These are phyloP conservation scores for Notiomystis cincta DNA, from an alignment of 2,113 vertebrate species.

Conservation along the genomic window DNA sequence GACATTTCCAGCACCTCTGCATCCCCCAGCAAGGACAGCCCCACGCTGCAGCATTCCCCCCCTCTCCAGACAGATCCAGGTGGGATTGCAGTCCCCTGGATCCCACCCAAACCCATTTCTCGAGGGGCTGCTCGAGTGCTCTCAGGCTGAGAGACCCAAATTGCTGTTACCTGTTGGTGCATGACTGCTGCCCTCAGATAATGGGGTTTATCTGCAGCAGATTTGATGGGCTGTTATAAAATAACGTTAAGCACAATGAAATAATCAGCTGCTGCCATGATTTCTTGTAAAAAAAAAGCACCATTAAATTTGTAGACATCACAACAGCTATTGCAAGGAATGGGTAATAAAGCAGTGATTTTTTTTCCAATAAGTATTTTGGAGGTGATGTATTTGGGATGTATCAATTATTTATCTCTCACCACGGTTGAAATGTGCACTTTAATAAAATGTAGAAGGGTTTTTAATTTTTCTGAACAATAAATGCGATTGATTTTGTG, in stretches of 20 bases:
- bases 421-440: constrained; percentile 11
- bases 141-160: background rate
- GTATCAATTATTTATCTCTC: constrained; percentile 56
- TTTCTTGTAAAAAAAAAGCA: background rate
- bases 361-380: constrained; percentile 53
- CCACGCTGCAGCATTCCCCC: rapidly evolving
- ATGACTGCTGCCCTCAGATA: background rate
- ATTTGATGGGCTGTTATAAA: constrained; percentile 23
- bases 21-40: background rate
- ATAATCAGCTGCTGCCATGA: background rate
- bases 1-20: background rate
- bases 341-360: constrained; percentile 25
- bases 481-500: constrained; percentile 67
- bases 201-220: background rate
- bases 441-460: constrained; percentile 63
- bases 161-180: background rate
- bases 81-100: background rate
- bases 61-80: background rate
- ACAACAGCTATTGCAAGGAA: constrained; percentile 20
- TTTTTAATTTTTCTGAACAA: constrained; percentile 67
- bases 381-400: constrained; percentile 33
- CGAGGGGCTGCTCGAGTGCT: background rate
- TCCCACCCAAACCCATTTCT: background rate
- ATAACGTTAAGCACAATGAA: constrained; percentile 41
- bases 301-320: background rate